phyloP scores from a whole-genome alignment of 2,888 invertebrate species.

The Ramazzottius varieornatus region DNA sequence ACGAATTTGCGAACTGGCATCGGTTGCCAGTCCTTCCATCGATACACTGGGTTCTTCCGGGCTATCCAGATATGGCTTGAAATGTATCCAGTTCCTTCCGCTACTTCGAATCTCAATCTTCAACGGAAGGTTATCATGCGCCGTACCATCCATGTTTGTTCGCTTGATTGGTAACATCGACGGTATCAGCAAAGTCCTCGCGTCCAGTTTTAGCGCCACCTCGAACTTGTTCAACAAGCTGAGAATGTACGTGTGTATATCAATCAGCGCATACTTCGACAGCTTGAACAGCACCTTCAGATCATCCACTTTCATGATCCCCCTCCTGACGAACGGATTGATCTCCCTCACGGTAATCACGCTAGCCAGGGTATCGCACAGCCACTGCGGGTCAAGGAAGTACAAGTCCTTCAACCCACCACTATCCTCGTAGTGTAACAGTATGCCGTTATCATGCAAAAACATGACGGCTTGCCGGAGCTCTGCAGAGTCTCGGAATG shows the following conservation, averaged over 20 bases:
- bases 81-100: background rate
- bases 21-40: background rate
- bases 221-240: constrained; percentile 84
- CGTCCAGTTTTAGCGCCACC: constrained; percentile 84
- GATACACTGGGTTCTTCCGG: background rate
- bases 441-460: constrained; percentile 79
- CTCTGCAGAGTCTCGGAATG: constrained; percentile 64
- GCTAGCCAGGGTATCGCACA: constrained; percentile 86
- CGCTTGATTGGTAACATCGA: constrained; percentile 43
- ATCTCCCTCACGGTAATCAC: constrained; percentile 90
- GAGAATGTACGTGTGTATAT: constrained; percentile 51
- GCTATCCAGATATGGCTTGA: background rate
- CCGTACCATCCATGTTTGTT: background rate
- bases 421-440: constrained; percentile 65
- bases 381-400: constrained; percentile 91
- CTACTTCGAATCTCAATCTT: background rate
- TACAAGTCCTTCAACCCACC: constrained; percentile 75
- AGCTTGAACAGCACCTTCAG: constrained; percentile 70
- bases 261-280: constrained; percentile 41
- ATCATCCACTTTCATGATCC: constrained; percentile 76
- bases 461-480: constrained; percentile 83
- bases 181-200: constrained; percentile 61
- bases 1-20: background rate
- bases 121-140: background rate
- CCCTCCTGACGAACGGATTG: constrained; percentile 69